phyloP scores from a whole-genome alignment of 2,113 vertebrate genomes.

The Tupaia chinensis region DNA sequence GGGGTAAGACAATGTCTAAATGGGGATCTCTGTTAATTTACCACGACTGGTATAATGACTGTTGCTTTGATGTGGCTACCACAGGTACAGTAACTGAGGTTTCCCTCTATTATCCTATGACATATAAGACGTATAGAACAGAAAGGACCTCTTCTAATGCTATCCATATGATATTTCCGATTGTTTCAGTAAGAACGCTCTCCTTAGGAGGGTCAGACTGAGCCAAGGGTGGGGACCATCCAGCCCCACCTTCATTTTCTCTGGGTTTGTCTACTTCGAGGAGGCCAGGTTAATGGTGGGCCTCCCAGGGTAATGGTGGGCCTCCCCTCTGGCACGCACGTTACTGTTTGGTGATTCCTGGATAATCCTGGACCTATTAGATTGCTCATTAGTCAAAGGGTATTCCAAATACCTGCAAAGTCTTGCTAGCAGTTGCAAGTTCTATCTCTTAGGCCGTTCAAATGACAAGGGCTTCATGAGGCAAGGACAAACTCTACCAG shows the following conservation, averaged over 20 bases:
- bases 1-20: not conserved
- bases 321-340: not conserved
- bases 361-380: not conserved
- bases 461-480: not conserved
- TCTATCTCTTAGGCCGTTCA: not conserved
- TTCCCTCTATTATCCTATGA: not conserved
- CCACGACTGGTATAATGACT: not conserved
- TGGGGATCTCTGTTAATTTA: not conserved
- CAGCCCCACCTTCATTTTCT: not conserved
- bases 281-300: not conserved
- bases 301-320: not conserved
- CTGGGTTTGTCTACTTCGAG: too few species aligned
- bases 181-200: not conserved
- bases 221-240: not conserved
- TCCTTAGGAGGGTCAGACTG: not conserved
- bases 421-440: not conserved
- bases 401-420: not conserved
- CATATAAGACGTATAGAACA: not conserved
- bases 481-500: not conserved
- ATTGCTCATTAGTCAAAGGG: not conserved
- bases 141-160: not conserved
- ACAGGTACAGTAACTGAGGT: not conserved
- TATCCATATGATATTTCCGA: not conserved
- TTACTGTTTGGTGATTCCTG: not conserved
- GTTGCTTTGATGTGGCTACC: conserved; percentile 45